phyloP scores from a whole-genome alignment of 2,888 invertebrate species.

The Pammene aurita region DNA sequence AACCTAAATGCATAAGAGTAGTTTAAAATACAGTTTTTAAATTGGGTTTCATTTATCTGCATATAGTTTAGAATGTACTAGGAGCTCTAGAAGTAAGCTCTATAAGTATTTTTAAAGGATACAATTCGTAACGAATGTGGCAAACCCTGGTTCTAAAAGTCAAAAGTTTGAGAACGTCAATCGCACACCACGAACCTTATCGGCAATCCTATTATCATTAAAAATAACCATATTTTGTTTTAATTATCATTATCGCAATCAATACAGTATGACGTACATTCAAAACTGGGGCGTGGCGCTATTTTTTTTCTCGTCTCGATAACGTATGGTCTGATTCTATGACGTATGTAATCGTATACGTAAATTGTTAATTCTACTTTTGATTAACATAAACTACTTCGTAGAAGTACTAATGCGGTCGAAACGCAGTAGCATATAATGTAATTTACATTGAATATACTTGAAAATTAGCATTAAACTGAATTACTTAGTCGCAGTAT shows the following conservation, averaged over 20 bases:
- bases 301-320: constrained; percentile 15
- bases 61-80: too few relatives aligned
- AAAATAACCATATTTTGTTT: background rate
- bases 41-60: too few relatives aligned
- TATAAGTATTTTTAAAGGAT: too few relatives aligned
- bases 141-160: too few relatives aligned
- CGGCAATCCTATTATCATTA: too few relatives aligned
- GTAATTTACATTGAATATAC: constrained; percentile 32
- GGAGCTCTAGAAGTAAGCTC: too few relatives aligned
- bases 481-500: background rate
- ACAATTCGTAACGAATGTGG: too few relatives aligned
- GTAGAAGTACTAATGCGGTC: constrained; percentile 29
- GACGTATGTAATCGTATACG: constrained; percentile 1
- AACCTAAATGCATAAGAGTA: too few relatives aligned
- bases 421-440: constrained; percentile 40
- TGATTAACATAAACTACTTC: constrained; percentile 29
- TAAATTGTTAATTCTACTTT: constrained; percentile 19
- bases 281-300: background rate
- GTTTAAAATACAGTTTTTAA: too few relatives aligned
- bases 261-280: constrained; percentile 4
- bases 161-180: too few relatives aligned
- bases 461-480: constrained; percentile 11
- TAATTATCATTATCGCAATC: background rate
- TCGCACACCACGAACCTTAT: too few relatives aligned
- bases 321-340: constrained; percentile 13